These are phyloP conservation scores for Thomomys bottae DNA, from an alignment of 2,113 vertebrate genomes.

Conservation along the genomic window DNA sequence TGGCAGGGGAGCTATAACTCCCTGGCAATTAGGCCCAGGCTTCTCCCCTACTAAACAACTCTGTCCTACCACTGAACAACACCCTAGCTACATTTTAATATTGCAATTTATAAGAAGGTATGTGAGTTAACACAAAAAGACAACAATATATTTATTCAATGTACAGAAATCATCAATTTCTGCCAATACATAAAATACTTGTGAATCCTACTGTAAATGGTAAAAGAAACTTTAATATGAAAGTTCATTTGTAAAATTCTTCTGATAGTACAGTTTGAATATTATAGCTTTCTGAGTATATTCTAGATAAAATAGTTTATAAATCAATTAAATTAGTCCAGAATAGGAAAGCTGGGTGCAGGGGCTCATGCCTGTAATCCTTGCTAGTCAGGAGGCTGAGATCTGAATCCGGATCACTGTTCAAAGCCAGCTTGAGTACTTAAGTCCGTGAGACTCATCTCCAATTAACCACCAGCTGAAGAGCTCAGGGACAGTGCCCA, in stretches of 20 bases:
- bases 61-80: not conserved
- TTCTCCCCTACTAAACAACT: not conserved
- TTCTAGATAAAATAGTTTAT: conserved; percentile 71
- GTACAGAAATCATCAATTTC: conserved; percentile 33
- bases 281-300: conserved; percentile 75
- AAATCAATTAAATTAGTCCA: conserved; percentile 73
- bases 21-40: not conserved
- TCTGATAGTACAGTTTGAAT: conserved; percentile 63
- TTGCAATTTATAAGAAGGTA: conserved; percentile 26
- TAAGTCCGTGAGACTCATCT: no score
- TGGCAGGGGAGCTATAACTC: no score
- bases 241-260: conserved; percentile 47
- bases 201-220: conserved; percentile 27
- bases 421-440: no score
- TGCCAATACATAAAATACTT: conserved; percentile 34
- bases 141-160: conserved; percentile 41
- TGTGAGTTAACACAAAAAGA: conserved; percentile 11
- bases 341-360: no score
- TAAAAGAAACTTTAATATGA: conserved; percentile 33
- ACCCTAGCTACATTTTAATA: not conserved
- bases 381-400: no score
- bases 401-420: no score
- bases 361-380: no score
- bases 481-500: no score
- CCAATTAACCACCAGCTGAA: no score